A percentile compares a stretch with the other conserved stretches of the same genome.
Conservation (phyloP, 2,113 vertebrate genomes). For the Onychorhynchus coronatus region DNA sequence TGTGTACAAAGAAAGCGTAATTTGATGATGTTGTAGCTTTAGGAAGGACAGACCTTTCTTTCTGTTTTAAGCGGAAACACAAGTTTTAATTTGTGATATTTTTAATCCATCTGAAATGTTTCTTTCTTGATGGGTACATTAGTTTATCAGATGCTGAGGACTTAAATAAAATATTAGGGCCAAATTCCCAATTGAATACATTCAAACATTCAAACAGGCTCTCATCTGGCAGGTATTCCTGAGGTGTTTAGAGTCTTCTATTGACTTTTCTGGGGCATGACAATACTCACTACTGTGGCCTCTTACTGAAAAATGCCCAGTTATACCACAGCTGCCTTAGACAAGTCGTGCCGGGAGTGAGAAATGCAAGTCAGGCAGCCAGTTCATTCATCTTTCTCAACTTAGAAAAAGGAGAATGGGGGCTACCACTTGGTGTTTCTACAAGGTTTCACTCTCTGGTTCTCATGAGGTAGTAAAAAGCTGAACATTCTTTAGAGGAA, state of each 20-base stretch:
- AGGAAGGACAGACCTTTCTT: background rate
- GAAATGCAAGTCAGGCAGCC: background rate
- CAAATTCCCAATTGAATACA: background rate
- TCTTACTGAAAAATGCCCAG: background rate
- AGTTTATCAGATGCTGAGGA: background rate
- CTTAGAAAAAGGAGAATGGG: constrained; percentile 29
- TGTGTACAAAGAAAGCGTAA: background rate
- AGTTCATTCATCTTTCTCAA: constrained; percentile 19
- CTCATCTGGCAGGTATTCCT: background rate
- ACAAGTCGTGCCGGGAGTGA: background rate
- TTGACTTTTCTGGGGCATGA: background rate
- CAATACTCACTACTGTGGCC: background rate
- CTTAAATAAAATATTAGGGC: background rate
- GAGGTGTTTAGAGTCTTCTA: background rate
- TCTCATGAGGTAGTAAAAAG: constrained; percentile 14
- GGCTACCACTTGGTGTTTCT: background rate
- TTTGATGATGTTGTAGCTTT: background rate
- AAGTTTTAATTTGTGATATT: background rate
- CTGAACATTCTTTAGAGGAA: constrained; percentile 4
- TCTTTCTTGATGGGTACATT: background rate
- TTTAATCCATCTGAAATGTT: background rate
- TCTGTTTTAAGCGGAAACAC: background rate
- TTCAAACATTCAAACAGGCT: background rate
- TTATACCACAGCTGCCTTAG: background rate
- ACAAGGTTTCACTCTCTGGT: constrained; percentile 20